Conservation (phyloP, 1,140 invertebrate genomes). For the Eumaeus atala region DNA sequence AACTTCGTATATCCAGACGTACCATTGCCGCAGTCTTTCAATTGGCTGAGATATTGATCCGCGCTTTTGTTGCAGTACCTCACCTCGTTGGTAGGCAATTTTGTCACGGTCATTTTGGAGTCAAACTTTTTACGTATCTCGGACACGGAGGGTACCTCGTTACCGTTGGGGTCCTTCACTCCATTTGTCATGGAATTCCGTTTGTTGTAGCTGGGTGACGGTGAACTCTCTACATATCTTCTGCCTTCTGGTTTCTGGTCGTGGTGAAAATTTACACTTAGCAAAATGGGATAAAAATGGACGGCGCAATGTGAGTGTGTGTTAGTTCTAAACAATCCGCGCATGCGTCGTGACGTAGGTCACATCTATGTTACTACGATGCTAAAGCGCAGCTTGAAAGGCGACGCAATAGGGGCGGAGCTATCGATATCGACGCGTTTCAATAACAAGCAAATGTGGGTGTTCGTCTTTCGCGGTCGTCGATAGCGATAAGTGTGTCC, state of each 20-base stretch:
- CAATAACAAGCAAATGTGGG: constrained; percentile 6
- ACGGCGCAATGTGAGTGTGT: constrained; percentile 44
- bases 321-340: constrained; percentile 46
- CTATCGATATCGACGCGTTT: neutral
- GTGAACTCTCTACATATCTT: constrained; percentile 58
- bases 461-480: neutral
- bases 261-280: constrained; percentile 52
- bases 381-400: constrained; percentile 32
- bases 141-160: constrained; percentile 72
- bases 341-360: constrained; percentile 29
- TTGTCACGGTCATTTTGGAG: constrained; percentile 69
- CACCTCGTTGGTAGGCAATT: constrained; percentile 56
- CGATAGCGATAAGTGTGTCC: neutral
- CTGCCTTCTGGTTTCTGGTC: constrained; percentile 62
- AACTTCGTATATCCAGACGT: constrained; percentile 48
- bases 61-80: constrained; percentile 43
- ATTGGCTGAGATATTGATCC: constrained; percentile 60
- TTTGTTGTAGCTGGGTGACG: constrained; percentile 50
- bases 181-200: constrained; percentile 55
- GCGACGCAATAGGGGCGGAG: constrained; percentile 3
- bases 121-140: constrained; percentile 75
- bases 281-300: constrained; percentile 35
- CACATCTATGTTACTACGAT: constrained; percentile 33
- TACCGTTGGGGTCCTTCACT: constrained; percentile 73
- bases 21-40: constrained; percentile 64